Percentiles rank a stretch among this genome's conserved stretches.
These are phyloP conservation scores for Chrysomela aeneicollis DNA, from an alignment of 2,888 invertebrate species.

Conservation along the genomic window DNA sequence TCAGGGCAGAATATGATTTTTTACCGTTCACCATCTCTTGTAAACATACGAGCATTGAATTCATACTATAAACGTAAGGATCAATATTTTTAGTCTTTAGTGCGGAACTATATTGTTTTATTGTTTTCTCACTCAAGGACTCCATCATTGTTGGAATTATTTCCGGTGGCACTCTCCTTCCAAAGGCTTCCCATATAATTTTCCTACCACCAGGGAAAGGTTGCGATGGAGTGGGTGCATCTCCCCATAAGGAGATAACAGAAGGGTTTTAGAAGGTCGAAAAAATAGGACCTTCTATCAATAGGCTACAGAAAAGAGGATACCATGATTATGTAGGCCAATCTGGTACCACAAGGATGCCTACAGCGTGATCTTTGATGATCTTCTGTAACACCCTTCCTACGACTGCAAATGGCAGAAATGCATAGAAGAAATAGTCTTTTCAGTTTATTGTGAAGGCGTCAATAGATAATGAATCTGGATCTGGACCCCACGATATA, in stretches of 20 bases:
- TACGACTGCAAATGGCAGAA: slow-evolving; percentile 25
- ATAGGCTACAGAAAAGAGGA: too few species aligned
- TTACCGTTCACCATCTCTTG: not conserved
- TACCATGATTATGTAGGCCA: too few species aligned
- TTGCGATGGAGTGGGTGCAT: not conserved
- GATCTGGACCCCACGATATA: slow-evolving; percentile 16
- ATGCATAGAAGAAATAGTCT: slow-evolving; percentile 23
- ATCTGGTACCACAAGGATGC: slow-evolving; percentile 23
- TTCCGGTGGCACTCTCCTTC: not conserved
- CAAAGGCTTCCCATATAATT: not conserved
- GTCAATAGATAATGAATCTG: not conserved
- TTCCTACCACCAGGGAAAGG: too few species aligned
- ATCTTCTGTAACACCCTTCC: slow-evolving; percentile 19
- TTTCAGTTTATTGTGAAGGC: slow-evolving; percentile 22
- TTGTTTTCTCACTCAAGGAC: not conserved
- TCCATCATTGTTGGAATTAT: slow-evolving; percentile 3
- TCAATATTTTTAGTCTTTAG: too few species aligned
- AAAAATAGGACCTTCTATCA: too few species aligned
- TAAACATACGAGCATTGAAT: not conserved
- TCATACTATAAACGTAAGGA: too few species aligned
- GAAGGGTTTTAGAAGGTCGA: too few species aligned
- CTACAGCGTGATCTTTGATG: slow-evolving; percentile 8
- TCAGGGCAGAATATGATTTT: too few species aligned
- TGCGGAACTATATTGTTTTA: slow-evolving; percentile 8
- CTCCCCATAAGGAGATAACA: too few species aligned